These are phyloP conservation scores for Netelia virgata DNA, from an alignment of 2,888 invertebrate species.

Conservation along the genomic window DNA sequence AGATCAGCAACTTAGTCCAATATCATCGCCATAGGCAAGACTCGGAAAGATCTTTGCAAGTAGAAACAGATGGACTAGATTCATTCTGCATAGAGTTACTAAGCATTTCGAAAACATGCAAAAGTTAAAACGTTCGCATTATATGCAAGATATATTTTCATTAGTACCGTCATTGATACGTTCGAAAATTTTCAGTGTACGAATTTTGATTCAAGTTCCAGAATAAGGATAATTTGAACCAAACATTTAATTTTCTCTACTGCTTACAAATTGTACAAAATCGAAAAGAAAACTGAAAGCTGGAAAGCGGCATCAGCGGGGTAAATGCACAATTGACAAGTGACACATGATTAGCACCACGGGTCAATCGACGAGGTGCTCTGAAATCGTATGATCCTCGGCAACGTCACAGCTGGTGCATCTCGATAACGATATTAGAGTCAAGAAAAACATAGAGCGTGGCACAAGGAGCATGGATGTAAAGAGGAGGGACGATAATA, in stretches of 20 bases:
- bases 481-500: too few relatives aligned
- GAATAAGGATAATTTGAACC: neutral
- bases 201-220: neutral
- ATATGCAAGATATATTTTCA: too few relatives aligned
- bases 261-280: neutral
- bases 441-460: neutral
- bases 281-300: neutral
- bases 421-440: neutral
- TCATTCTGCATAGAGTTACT: too few relatives aligned
- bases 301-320: neutral
- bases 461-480: neutral
- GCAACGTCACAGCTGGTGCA: constrained; percentile 4
- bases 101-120: too few relatives aligned
- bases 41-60: too few relatives aligned
- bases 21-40: too few relatives aligned
- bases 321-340: neutral
- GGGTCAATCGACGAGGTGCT: constrained; percentile 16
- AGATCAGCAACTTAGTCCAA: too few relatives aligned
- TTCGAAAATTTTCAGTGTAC: neutral
- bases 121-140: too few relatives aligned
- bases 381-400: constrained; percentile 17
- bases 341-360: neutral
- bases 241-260: neutral
- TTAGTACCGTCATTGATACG: too few relatives aligned
- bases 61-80: too few relatives aligned